phyloP scores from a whole-genome alignment of 2,113 vertebrate species.

The Nicator chloris region DNA sequence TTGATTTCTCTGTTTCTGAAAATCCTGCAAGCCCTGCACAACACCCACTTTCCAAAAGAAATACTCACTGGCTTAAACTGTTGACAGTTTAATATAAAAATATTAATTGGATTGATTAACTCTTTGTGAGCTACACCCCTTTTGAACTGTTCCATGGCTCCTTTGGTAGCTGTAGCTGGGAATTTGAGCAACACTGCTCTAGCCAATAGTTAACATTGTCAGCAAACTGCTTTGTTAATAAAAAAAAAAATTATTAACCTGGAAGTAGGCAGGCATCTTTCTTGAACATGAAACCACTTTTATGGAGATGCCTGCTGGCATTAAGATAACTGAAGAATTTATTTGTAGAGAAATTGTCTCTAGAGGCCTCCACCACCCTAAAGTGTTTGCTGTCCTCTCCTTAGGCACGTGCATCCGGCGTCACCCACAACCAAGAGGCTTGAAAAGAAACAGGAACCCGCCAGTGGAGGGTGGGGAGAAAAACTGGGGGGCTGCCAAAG shows the following conservation, averaged over 20 bases:
- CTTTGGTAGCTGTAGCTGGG: not conserved
- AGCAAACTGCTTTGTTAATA: not conserved
- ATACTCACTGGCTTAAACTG: not conserved
- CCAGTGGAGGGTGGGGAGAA: not conserved
- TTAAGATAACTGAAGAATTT: not conserved
- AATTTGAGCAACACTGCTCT: not conserved
- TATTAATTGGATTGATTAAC: not conserved
- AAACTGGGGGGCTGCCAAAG: not conserved
- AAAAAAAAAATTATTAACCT: not conserved
- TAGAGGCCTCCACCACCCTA: not conserved
- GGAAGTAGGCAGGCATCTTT: not conserved
- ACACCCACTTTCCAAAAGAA: not conserved
- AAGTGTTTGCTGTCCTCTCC: not conserved
- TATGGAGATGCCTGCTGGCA: not conserved
- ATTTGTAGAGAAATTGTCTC: not conserved
- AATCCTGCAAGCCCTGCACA: not conserved
- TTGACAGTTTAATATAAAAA: not conserved
- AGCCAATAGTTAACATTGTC: not conserved
- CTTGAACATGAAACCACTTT: not conserved
- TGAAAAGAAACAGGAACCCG: not conserved
- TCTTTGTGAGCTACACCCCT: not conserved
- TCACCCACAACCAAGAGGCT: not conserved
- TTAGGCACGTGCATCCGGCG: rapidly evolving
- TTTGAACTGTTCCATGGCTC: not conserved
- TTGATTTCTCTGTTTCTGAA: not conserved